Conservation (phyloP, 2,113 vertebrate genomes). For the Xyliphius kryptos region DNA sequence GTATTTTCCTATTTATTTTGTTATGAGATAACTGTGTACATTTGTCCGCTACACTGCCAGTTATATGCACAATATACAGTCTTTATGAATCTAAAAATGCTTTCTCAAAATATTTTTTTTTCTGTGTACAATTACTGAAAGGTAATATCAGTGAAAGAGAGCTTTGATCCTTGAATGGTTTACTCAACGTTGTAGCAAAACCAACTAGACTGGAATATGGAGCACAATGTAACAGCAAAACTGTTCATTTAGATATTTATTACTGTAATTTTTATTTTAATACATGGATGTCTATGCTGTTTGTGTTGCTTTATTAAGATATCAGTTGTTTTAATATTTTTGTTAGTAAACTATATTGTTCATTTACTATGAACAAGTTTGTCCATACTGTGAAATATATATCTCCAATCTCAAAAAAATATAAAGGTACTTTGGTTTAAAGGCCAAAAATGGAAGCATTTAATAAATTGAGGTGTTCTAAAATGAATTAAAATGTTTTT, state of each 20-base stretch:
- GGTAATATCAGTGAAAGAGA: too few relatives aligned
- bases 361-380: background rate
- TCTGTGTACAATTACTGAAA: too few relatives aligned
- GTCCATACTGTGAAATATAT: constrained; percentile 23
- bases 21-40: constrained; percentile 24
- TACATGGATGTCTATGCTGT: constrained; percentile 9
- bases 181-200: background rate
- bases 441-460: background rate
- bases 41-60: constrained; percentile 26
- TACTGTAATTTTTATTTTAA: constrained; percentile 26
- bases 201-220: background rate
- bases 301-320: background rate
- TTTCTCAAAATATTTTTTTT: too few relatives aligned
- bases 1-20: constrained; percentile 45
- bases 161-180: background rate
- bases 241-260: constrained; percentile 25
- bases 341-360: background rate
- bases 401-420: background rate
- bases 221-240: background rate
- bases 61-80: background rate
- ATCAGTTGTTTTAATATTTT: background rate
- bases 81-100: background rate
- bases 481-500: too few relatives aligned
- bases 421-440: background rate
- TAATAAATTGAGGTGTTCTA: too few relatives aligned